Conservation (phyloP, 2,888 invertebrate species). For the Oscheius onirici region DNA sequence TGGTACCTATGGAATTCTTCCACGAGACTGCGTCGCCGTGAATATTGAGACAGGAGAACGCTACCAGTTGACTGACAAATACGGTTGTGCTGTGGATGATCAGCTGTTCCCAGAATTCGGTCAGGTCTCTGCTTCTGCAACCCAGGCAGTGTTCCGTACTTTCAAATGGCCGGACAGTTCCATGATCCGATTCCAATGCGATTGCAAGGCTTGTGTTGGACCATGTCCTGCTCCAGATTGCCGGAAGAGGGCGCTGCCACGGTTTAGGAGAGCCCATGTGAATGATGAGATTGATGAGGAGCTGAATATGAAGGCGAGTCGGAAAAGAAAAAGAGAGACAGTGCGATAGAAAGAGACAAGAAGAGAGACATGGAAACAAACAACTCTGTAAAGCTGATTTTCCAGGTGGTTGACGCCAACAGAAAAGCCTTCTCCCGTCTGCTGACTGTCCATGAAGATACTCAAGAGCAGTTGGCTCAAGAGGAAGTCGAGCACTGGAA, state of each 20-base stretch:
- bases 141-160: slow-evolving; percentile 56
- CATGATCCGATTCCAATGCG: slow-evolving; percentile 71
- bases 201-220: slow-evolving; percentile 67
- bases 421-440: slow-evolving; percentile 33
- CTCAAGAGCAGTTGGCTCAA: slow-evolving; percentile 13
- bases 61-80: slow-evolving; percentile 67
- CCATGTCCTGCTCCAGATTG: slow-evolving; percentile 51
- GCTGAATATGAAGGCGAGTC: background rate
- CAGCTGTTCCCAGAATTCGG: slow-evolving; percentile 71
- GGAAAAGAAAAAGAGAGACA: too few relatives aligned
- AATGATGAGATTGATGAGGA: slow-evolving; percentile 5
- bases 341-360: background rate
- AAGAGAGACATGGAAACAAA: background rate
- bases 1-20: slow-evolving; percentile 62
- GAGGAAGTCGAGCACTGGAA: slow-evolving; percentile 27
- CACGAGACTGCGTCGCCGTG: slow-evolving; percentile 70
- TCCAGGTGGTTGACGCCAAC: slow-evolving; percentile 17
- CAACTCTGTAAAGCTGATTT: too few relatives aligned
- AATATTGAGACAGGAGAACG: slow-evolving; percentile 70
- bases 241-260: background rate
- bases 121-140: slow-evolving; percentile 42
- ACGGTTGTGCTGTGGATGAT: slow-evolving; percentile 71
- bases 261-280: slow-evolving; percentile 14
- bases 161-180: slow-evolving; percentile 72
- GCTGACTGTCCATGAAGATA: slow-evolving; percentile 33